These are phyloP conservation scores for Chromoteleia sp. DNA, from an alignment of 2,888 invertebrate species.

Conservation along the genomic window DNA sequence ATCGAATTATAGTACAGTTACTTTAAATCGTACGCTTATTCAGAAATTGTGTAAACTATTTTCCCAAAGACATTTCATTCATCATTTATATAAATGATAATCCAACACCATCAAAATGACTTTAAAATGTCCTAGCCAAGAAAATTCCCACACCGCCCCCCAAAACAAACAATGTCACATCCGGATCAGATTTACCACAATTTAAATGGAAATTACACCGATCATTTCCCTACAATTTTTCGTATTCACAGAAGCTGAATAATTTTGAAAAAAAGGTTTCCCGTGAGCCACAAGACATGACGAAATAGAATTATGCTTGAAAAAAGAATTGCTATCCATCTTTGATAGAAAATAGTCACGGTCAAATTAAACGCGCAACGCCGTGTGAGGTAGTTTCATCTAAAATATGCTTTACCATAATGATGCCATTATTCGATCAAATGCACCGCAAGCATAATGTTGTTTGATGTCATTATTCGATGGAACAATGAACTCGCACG, in stretches of 20 bases:
- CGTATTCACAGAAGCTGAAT: not conserved
- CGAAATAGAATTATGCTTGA: not conserved
- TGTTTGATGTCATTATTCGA: slow-evolving; percentile 18
- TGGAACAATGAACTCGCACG: slow-evolving; percentile 17
- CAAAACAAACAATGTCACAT: too few species aligned
- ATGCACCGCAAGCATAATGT: not conserved
- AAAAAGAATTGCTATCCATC: not conserved
- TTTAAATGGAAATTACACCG: too few species aligned
- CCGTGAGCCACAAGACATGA: not conserved
- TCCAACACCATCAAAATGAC: too few species aligned
- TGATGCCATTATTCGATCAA: slow-evolving; percentile 2
- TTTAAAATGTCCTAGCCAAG: too few species aligned
- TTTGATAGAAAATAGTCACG: slow-evolving; percentile 8
- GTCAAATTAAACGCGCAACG: not conserved
- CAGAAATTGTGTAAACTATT: too few species aligned
- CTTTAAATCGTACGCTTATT: too few species aligned
- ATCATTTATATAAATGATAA: too few species aligned
- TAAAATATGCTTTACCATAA: slow-evolving; percentile 13
- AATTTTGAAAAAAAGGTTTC: not conserved
- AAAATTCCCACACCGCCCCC: too few species aligned
- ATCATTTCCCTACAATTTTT: too few species aligned
- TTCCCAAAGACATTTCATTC: too few species aligned
- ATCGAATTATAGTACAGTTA: too few species aligned
- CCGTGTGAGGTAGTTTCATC: slow-evolving; percentile 2
- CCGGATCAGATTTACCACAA: too few species aligned